A percentile compares a stretch with the other conserved stretches of the same genome.
phyloP scores from a whole-genome alignment of 2,888 invertebrate species.

The Laothoe populi region DNA sequence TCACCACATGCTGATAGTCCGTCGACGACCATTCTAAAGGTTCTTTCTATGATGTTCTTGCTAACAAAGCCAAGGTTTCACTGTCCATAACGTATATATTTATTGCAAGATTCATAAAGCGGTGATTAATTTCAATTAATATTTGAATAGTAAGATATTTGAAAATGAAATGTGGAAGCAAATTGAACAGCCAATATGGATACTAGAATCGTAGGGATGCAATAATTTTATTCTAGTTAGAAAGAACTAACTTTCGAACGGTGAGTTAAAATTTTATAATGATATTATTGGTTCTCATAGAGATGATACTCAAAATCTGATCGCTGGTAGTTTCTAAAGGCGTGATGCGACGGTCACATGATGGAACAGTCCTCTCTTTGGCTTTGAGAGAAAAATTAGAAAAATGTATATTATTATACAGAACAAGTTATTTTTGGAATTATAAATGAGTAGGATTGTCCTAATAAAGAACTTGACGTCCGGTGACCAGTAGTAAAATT shows the following conservation, averaged over 20 bases:
- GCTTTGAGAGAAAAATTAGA: neutral
- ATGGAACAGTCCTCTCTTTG: neutral
- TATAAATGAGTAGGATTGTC: neutral
- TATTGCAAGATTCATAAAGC: too few species aligned
- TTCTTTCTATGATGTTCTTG: too few species aligned
- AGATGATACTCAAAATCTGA: neutral
- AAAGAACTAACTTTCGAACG: too few species aligned
- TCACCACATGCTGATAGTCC: too few species aligned
- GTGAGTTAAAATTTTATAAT: too few species aligned
- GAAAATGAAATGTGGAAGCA: neutral
- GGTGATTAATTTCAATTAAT: too few species aligned
- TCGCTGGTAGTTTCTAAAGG: neutral
- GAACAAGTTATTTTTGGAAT: neutral
- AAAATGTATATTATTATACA: neutral
- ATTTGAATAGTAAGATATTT: neutral
- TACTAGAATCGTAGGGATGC: too few species aligned
- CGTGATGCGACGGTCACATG: neutral
- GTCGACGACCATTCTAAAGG: too few species aligned
- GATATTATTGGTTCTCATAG: neutral
- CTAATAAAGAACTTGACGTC: too few species aligned
- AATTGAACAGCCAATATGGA: neutral
- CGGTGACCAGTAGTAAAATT: neutral
- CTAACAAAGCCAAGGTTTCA: too few species aligned
- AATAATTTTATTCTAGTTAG: too few species aligned
- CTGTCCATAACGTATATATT: too few species aligned